Conservation (phyloP, 1,140 invertebrate species). For the Orchesella cincta region DNA sequence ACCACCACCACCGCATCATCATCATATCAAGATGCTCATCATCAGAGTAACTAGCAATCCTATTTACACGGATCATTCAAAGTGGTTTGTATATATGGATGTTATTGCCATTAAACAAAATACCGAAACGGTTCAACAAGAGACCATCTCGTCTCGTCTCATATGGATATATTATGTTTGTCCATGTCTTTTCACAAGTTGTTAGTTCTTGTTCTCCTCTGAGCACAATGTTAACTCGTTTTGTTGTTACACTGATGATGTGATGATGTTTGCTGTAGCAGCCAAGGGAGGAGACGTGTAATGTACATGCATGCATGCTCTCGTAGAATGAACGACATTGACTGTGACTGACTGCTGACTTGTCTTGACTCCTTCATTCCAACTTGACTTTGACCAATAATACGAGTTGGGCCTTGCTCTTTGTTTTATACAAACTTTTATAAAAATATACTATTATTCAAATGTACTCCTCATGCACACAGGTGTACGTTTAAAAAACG, state of each 20-base stretch:
- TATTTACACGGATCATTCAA: slow-evolving; percentile 22
- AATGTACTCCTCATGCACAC: no score
- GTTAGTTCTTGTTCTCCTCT: slow-evolving; percentile 11
- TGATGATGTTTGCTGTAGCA: neutral
- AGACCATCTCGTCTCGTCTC: neutral
- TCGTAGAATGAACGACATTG: neutral
- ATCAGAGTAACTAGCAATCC: neutral
- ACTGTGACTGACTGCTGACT: slow-evolving; percentile 15
- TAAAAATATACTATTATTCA: neutral
- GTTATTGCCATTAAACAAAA: neutral
- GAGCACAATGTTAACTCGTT: slow-evolving; percentile 7
- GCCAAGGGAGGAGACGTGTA: neutral
- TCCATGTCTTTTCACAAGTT: slow-evolving; percentile 18
- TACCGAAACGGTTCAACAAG: neutral
- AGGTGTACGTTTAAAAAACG: no score
- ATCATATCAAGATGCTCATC: neutral
- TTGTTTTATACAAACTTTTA: neutral
- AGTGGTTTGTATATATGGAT: neutral
- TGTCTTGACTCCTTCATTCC: slow-evolving; percentile 11
- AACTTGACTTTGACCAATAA: slow-evolving; percentile 2
- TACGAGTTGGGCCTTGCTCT: neutral
- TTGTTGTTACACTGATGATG: neutral
- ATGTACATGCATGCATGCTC: neutral
- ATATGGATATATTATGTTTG: neutral
- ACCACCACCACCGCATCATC: neutral